Base-by-base conservation (phyloP, 2,888 invertebrate genomes). In the Caradrina kadenii region DNA sequence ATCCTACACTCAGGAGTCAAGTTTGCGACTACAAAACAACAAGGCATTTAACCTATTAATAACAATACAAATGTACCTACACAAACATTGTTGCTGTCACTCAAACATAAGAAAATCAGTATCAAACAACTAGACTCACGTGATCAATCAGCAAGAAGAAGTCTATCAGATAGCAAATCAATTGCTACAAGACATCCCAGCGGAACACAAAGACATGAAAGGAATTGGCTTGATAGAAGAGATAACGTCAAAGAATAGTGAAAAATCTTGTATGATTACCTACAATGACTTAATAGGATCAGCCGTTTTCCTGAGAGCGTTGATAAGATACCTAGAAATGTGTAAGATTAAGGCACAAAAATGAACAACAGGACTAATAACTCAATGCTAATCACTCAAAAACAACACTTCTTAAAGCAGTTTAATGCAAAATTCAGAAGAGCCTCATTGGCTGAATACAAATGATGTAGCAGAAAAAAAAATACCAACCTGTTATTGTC, bases 211-310 rank as follows among this genome's bases (percentile, higher is more conserved):
- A 48, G 64, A 64, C 42, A 74, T 19, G 26, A 54, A 70, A 48
- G 11, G n/a, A 42, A 39, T 55, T 76, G 21, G 4, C 8, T n/a
- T 39, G 67, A 45, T 70, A 35, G 58, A 54, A 68, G 17, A 55
- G 76, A 76, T 76, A 76, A 35, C 35, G 68, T 71, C 69, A 71
- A 19, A 35, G 76, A 22, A 3, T 49, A 54, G 49, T 76, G 76
- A 35, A 42, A 71, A 76, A 35, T 70, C 68, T 76, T 76, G 76
- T 71, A 55, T 8, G 22, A 42, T 55, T 11, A n/a, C n/a, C n/a
- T n/a, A n/a, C 7, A 22, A 49, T 54, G 55, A 67, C 2, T 19
- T 76, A 68, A 42, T 55, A 17, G 31, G 76, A 68, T 71, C 31
- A 50, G 55, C 13, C 1, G 15, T 64, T 55, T 22, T 49, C 0